Conservation (phyloP, 1,140 invertebrate genomes). For the Drosophila prosaltans region DNA sequence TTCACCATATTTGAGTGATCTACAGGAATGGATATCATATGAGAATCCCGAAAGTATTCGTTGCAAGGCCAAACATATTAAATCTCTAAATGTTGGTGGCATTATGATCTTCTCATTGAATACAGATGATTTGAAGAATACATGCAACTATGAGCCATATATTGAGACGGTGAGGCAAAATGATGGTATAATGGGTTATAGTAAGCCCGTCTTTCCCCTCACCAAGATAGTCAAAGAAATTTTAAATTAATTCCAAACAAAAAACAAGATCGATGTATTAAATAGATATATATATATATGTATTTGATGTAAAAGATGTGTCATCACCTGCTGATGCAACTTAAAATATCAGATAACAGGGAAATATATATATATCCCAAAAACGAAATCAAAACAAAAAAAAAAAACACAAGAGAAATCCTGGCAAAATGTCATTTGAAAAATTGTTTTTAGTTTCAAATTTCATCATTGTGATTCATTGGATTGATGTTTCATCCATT, state of each 20-base stretch:
- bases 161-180: not conserved
- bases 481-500: not conserved
- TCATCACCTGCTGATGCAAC: not conserved
- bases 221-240: slow-evolving; percentile 32
- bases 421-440: no score
- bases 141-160: slow-evolving; percentile 30
- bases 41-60: slow-evolving; percentile 90
- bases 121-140: slow-evolving; percentile 87
- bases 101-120: slow-evolving; percentile 91
- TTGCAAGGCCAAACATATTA: slow-evolving; percentile 89
- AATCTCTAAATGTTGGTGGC: slow-evolving; percentile 86
- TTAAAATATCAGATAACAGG: not conserved
- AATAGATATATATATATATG: slow-evolving; percentile 38
- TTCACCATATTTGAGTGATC: slow-evolving; percentile 91
- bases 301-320: slow-evolving; percentile 2
- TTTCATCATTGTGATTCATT: not conserved
- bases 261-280: not conserved
- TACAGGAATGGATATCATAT: slow-evolving; percentile 94
- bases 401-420: no score
- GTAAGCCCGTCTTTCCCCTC: slow-evolving; percentile 50
- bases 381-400: no score
- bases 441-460: not conserved
- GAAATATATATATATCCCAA: no score
- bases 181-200: not conserved
- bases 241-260: slow-evolving; percentile 5